phyloP scores from a whole-genome alignment of 2,888 invertebrate genomes.

The Hyalella azteca region DNA sequence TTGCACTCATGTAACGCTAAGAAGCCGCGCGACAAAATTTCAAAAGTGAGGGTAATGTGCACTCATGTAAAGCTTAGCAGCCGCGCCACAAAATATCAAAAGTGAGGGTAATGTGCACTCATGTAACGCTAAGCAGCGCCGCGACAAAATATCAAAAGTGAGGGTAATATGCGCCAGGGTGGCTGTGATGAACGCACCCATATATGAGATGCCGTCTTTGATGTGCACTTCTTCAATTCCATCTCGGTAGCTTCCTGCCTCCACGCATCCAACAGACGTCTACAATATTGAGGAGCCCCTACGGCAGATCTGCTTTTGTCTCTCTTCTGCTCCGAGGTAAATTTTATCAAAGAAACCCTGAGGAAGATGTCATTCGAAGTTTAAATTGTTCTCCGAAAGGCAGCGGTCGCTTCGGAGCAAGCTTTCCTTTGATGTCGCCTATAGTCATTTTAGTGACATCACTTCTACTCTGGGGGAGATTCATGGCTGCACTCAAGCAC shows the following conservation, averaged over 20 bases:
- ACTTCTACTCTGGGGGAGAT: too few relatives aligned
- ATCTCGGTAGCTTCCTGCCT: not conserved
- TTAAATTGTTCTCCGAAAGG: conserved; percentile 17
- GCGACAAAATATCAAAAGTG: not conserved
- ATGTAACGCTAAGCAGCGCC: not conserved
- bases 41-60: too few relatives aligned
- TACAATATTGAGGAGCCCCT: not conserved
- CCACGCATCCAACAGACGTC: not conserved
- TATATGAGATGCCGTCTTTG: not conserved
- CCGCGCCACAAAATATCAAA: too few relatives aligned
- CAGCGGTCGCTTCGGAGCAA: not conserved
- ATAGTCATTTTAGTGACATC: conserved; percentile 6
- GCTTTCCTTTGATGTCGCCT: not conserved
- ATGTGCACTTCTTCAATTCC: not conserved
- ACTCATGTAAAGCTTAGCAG: too few relatives aligned
- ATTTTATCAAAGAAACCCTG: conserved; percentile 27
- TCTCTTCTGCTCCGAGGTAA: conserved; percentile 2
- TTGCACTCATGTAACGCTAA: too few relatives aligned
- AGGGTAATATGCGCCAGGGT: not conserved
- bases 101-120: too few relatives aligned
- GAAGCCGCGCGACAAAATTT: too few relatives aligned
- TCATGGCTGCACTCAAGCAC: too few relatives aligned
- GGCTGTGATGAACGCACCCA: not conserved
- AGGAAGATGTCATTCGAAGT: conserved; percentile 22
- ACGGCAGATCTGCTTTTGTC: not conserved